Base-by-base conservation (phyloP, 2,797 vertebrate species). In the Characodon lateralis region DNA sequence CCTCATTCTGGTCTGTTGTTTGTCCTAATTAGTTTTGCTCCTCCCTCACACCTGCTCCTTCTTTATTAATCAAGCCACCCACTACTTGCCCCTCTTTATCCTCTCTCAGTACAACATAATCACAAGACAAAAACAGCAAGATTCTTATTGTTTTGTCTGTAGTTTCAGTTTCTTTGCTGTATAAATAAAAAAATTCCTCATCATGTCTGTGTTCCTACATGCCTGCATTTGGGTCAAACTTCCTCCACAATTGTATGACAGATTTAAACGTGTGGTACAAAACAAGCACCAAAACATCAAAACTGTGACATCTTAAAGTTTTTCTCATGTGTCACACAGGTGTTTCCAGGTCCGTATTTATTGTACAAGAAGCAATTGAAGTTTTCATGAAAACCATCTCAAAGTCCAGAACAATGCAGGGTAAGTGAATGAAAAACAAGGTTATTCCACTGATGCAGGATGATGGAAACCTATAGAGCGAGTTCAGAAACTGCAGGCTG, bases 311-410 rank as follows among this genome's bases (percentile, higher is more conserved):
- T 39, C 61, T 65, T 65, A 39, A 31, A 7, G 61, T 65, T 39
- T 39, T 48, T 9, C 2, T 28, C 14, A 41, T 76, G 8, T 24
- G 70, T 31, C 70, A 63, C n/a, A 24, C 41, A n/a, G 2, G 12
- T 50, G 2, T 39, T 80, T 76, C 43, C 71, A 28, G 55, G 3
- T 6, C 28, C 24, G 65, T 66, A 9, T 43, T 5, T 10, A n/a
- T n/a, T 58, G 18, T 56, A 43, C 3, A 39, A 1, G 66, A 55
- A 41, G 50, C 20, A 65, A 31, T 20, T 16, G 3, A 1, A 68
- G 31, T 28, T 73, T 72, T 79, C 55, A 72, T 59, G 63, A 80
- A 68, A 68, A n/a, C 31, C 63, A 59, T 35, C 74, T 50, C 31
- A 51, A 56, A 76, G 28, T 66, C 50, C 63, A 72, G 50, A 71